Conservation (phyloP, 2,113 vertebrate genomes). For the Passer domesticus region DNA sequence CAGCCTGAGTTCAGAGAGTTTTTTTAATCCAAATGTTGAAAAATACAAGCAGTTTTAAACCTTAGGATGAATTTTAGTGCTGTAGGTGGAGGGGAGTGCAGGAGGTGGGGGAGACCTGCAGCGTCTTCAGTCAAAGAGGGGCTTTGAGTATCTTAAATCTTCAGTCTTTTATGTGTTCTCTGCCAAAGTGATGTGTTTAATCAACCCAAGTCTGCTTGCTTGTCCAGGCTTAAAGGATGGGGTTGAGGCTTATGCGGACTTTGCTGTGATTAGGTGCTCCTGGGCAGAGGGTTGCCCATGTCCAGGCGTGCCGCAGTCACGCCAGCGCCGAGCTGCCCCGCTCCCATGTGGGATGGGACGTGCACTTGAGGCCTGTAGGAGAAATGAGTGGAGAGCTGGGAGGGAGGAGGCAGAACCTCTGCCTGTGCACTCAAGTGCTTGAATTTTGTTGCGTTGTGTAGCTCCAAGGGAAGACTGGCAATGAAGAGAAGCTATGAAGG, state of each 20-base stretch:
- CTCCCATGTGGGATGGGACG: neutral
- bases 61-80: neutral
- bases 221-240: neutral
- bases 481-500: slow-evolving; percentile 73
- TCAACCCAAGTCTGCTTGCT: neutral
- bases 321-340: fast-evolving
- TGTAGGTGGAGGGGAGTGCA: neutral
- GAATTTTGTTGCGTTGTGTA: slow-evolving; percentile 70
- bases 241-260: neutral
- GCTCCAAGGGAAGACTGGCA: slow-evolving; percentile 67
- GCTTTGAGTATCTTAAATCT: neutral
- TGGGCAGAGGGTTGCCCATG: fast-evolving
- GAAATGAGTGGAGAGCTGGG: neutral
- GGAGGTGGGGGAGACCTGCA: fast-evolving
- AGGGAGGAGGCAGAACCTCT: slow-evolving; percentile 55
- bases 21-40: neutral
- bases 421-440: slow-evolving; percentile 51
- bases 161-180: neutral
- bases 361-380: neutral
- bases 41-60: neutral
- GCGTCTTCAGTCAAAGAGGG: fast-evolving
- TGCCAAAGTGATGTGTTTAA: neutral
- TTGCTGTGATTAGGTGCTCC: neutral
- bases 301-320: neutral
- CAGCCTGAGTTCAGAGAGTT: neutral